A percentile compares a stretch with the other conserved stretches of the same genome.
Evolutionary conservation across 2,797 vertebrate species (phyloP).

Genomic region (Triplophysa bombifrons): DNA sequence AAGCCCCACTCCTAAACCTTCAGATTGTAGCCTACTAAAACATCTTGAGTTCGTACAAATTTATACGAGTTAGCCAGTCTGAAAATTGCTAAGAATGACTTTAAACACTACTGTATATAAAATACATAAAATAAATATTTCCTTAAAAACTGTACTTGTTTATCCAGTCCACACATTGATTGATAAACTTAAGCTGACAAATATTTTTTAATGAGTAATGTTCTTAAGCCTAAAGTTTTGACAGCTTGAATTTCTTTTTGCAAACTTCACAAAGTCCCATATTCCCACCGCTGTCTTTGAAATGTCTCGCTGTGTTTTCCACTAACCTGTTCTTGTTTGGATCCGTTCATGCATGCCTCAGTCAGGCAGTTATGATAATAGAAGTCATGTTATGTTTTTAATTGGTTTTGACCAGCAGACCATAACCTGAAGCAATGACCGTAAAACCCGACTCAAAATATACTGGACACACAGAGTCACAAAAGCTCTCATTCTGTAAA

Average conservation of each 20-base stretch:
- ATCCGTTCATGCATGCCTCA: slow-evolving; percentile 34
- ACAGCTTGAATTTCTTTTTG: not conserved
- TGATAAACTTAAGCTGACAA: slow-evolving; percentile 23
- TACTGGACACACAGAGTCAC: not conserved
- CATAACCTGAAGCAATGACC: slow-evolving; percentile 22
- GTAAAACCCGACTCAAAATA: too few relatives aligned
- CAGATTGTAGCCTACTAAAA: too few relatives aligned
- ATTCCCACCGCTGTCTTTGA: not conserved
- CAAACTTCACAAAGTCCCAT: not conserved
- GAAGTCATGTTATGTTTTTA: slow-evolving; percentile 49
- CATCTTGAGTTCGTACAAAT: too few relatives aligned
- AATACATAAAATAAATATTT: too few relatives aligned
- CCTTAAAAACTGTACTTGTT: too few relatives aligned
- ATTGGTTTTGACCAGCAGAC: slow-evolving; percentile 51
- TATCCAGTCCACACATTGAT: too few relatives aligned
- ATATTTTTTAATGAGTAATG: not conserved
- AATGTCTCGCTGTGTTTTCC: not conserved
- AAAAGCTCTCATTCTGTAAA: too few relatives aligned
- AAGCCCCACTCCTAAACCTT: too few relatives aligned
- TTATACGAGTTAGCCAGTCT: too few relatives aligned
- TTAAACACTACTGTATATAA: not conserved
- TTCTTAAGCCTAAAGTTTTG: not conserved
- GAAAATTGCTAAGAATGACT: too few relatives aligned
- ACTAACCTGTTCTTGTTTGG: not conserved
- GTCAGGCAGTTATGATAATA: slow-evolving; percentile 42